Percentiles rank a stretch among this genome's conserved stretches.
Conservation (phyloP, 2,113 vertebrate species). For the Corvus hawaiiensis region DNA sequence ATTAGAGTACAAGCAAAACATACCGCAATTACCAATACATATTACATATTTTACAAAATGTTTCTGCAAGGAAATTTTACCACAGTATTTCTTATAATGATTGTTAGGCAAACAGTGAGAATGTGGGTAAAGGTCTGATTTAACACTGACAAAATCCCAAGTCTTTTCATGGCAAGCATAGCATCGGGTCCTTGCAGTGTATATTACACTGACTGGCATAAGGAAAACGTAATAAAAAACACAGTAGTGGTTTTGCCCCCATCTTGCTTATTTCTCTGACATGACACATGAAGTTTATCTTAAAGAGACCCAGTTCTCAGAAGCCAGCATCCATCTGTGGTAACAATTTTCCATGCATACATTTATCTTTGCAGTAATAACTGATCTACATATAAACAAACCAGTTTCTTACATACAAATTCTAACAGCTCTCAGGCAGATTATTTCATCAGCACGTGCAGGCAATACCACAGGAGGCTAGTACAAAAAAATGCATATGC, state of each 20-base stretch:
- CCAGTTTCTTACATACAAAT: neutral
- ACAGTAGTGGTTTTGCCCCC: neutral
- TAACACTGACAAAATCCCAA: neutral
- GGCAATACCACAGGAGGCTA: neutral
- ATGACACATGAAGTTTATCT: neutral
- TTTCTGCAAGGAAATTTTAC: neutral
- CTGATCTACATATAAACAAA: constrained; percentile 36
- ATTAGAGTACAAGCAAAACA: neutral
- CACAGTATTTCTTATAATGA: accelerated
- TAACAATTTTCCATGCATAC: neutral
- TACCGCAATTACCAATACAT: neutral
- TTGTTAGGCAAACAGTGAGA: neutral
- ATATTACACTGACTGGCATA: neutral
- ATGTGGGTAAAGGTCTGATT: neutral
- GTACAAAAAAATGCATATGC: neutral
- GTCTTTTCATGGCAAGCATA: neutral
- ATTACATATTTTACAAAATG: neutral
- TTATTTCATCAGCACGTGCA: constrained; percentile 14
- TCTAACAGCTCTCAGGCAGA: constrained; percentile 21
- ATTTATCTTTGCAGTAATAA: neutral
- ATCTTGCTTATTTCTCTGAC: neutral
- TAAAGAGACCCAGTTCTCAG: neutral
- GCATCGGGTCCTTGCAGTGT: neutral
- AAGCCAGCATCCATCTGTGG: neutral
- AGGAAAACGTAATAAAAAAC: neutral